Evolutionary conservation across 2,113 vertebrate species (phyloP), one percentile per base, ranked within the genome.

Genomic region (Oncorhynchus masou): DNA sequence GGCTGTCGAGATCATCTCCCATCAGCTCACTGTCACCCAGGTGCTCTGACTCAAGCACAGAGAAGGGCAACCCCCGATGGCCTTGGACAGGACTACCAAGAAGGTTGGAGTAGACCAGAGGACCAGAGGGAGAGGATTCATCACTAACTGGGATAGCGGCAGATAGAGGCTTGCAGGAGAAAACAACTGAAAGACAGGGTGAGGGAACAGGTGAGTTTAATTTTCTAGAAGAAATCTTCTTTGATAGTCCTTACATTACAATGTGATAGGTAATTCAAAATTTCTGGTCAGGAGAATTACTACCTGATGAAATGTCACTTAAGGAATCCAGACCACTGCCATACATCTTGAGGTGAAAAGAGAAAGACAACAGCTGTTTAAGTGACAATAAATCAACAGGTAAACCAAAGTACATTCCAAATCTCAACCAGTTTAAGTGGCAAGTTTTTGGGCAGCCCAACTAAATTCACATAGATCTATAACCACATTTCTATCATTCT

Each of bases 1-100:
- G 92, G 2, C 90, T 94, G 86, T 99, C 97, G 74, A 99, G 83
- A 85, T 99, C 96, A 0, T 96, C 96, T 54, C 95, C 96, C 54
- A 98, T 94, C 80, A 97, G 87, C 54, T 97, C 96, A 0, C 87
- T 93, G n/a, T 97, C 96, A 3, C 93, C 93, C 82, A 94, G 89
- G 88, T 69, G 93, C 83, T 95, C 93, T 16, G 79, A 77, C 79
- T 93, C 92, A 0, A 93, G 80, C 49, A 87, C 87, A 0, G 91
- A 86, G 81, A 85, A 75, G 87, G 83, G 81, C 89, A 87, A 60
- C 84, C 82, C 1, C 85, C 79, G 31, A 92, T 91, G 73, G 89
- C 67, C 74, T 91, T 84, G 0, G 83, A 78, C 76, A 90, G 80
- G 68, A 90, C 77, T 71, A 69, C 65, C 27, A 82, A 79, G 84